These are phyloP conservation scores for Porites cylindrica DNA, from an alignment of 92 coral and sea anemone species.

Conservation along the genomic window DNA sequence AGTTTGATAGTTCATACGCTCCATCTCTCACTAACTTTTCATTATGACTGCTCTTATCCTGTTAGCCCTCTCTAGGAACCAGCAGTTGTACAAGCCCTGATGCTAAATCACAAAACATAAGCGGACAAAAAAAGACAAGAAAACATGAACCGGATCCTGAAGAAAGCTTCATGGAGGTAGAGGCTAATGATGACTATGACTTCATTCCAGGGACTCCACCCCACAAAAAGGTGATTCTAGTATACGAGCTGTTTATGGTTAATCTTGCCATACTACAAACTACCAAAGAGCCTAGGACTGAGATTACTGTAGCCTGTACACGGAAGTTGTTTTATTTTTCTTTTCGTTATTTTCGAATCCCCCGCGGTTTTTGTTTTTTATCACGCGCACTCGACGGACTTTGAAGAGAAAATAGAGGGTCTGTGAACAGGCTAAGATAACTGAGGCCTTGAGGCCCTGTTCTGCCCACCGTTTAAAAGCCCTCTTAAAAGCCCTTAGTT, in stretches of 20 bases:
- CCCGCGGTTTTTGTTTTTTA: no score
- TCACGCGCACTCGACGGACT: no score
- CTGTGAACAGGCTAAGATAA: no score
- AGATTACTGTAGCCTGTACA: no score
- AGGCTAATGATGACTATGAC: slow-evolving; percentile 76
- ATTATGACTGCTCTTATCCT: background rate
- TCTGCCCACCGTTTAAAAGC: no score
- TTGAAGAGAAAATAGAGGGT: no score
- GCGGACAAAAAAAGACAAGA: slow-evolving; percentile 14
- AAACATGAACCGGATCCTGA: slow-evolving; percentile 32
- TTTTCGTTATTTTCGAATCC: no score
- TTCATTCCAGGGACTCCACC: slow-evolving; percentile 96
- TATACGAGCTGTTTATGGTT: background rate
- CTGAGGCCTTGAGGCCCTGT: no score
- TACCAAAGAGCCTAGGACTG: background rate
- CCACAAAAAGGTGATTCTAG: slow-evolving; percentile 83
- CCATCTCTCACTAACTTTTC: background rate
- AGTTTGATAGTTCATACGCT: background rate
- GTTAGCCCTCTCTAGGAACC: slow-evolving; percentile 87
- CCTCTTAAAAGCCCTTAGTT: no score
- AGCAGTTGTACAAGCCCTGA: slow-evolving; percentile 75
- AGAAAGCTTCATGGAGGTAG: slow-evolving; percentile 64
- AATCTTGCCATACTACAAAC: no score
- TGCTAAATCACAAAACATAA: slow-evolving; percentile 35
- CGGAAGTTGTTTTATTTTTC: no score